Base-by-base conservation (phyloP, 2,113 vertebrate species). In the Clupea harengus region DNA sequence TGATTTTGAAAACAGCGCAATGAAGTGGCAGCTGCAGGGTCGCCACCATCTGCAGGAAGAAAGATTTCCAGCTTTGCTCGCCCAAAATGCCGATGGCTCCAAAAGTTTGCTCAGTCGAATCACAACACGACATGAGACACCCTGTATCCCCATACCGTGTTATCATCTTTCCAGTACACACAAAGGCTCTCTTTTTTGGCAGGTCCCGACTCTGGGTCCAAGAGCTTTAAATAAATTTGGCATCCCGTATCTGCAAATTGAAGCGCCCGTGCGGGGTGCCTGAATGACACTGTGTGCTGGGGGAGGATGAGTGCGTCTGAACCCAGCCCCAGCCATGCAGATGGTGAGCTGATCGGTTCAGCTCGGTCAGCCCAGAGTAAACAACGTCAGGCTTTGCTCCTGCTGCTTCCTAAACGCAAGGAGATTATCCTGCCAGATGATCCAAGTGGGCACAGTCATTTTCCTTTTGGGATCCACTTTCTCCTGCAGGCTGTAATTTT, bases 401-500 rank as follows among this genome's bases (percentile, higher is more conserved):
- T 32, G 32, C 72, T 78, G 32, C 32, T 78, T 78, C 72, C 72
- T 78, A 39, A 78, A 78, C 28, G 15, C 72, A 17, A 32, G 32
- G 72, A 78, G 72, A 39, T 39, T 78, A 78, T 78, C 72, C 72
- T 15, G 28, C 72, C 28, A 78, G 72, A 15, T 39, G 72, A 78
- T 78, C 72, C 72, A 32, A 78, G 72, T 15, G 11, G 15, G 32
- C 72, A 15, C 32, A 32, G 72, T 39, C 72, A 32, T 78, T 78
- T 39, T 78, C 72, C 72, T 78, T 78, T 78, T 78, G 72, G 32
- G 72, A 78, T 78, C 13, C 25, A 78, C 72, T 78, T 78, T 78
- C 13, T 78, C 72, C 32, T 39, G 72, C 32, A 39, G 72, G 28
- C 72, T 78, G 11, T 78, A 78, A 78, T 78, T 78, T 78, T 78